Base-by-base conservation (phyloP, 30 jellyfish, hydroid and myxozoan species). In the Aurelia sp. region DNA sequence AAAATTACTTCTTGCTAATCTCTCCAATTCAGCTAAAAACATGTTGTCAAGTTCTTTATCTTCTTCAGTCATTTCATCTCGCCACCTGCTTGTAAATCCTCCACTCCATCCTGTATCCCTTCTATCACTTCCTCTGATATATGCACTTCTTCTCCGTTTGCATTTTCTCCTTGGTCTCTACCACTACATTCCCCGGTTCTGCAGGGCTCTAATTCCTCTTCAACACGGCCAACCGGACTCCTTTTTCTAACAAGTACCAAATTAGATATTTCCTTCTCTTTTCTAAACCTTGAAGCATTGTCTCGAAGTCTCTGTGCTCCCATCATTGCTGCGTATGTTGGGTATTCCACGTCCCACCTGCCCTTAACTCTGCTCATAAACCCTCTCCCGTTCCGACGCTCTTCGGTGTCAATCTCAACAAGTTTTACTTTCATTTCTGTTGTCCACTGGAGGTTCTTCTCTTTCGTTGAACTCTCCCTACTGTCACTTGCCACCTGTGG, bases 1-100 rank as follows among this genome's bases (percentile, higher is more conserved):
- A 60, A 60, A 8, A 60, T 60, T 60, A 4, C 70, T 60, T 60
- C 70, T 60, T 8, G 1, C 70, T 60, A 60, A 60, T 60, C 70
- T 60, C 70, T 60, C 70, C 70, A 60, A 60, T 60, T 60, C 70
- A 60, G 70, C 70, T 60, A 60, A 60, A 60, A 60, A 60, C 70
- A 60, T 60, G 30, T 60, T 60, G 8, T 19, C 70, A 60, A 60
- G 70, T 60, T 60, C 70, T 60, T 60, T 60, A 60, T 60, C 70
- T 6, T 60, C 70, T 60, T 60, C 70, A 22, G 70, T 60, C 70
- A 60, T 60, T 60, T 60, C 30, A 8, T 60, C 70, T 60, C 70
- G 12, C 70, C 4, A 3, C 70, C 12, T 60, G 8, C 70, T 60
- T 60, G 70, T 8, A 60, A 22, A 60, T 60, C 70, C 31, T 60